A percentile compares a stretch with the other conserved stretches of the same genome.
phyloP scores from a whole-genome alignment of 1,140 invertebrate genomes.

The Samia ricini region DNA sequence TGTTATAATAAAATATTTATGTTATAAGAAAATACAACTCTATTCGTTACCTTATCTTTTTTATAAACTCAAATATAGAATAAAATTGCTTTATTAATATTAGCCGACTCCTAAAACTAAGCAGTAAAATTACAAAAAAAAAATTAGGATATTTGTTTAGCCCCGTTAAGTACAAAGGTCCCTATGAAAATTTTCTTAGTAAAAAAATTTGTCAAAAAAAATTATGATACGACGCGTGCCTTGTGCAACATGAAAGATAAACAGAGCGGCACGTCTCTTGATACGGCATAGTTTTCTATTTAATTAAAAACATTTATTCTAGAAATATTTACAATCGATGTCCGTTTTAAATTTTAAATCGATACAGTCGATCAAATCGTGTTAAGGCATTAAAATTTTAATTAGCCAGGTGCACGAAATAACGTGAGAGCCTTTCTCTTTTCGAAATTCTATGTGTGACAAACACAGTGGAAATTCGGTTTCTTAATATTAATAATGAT shows the following conservation, averaged over 20 bases:
- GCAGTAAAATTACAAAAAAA: constrained; percentile 18
- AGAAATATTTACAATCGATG: constrained; percentile 37
- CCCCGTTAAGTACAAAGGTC: constrained; percentile 2
- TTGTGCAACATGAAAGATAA: constrained; percentile 4
- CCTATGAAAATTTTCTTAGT: constrained; percentile 18
- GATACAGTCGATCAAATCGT: constrained; percentile 42
- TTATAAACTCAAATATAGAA: no score
- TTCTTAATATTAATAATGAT: constrained; percentile 11
- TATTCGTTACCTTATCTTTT: no score
- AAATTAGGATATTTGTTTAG: constrained; percentile 21
- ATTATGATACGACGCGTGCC: not conserved
- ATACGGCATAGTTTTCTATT: constrained; percentile 25
- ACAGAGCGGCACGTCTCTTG: constrained; percentile 23
- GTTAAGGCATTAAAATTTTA: constrained; percentile 54
- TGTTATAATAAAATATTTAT: no score
- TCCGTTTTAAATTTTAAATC: constrained; percentile 39
- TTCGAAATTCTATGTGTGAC: constrained; percentile 14
- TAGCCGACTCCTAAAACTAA: no score
- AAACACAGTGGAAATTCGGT: constrained; percentile 6
- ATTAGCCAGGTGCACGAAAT: constrained; percentile 55
- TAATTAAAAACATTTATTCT: constrained; percentile 41
- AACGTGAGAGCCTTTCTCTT: constrained; percentile 23
- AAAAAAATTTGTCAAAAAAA: constrained; percentile 3
- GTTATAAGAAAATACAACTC: no score
- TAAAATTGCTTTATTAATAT: no score